Base-by-base conservation (phyloP, 2,888 invertebrate genomes). In the Pantelozetes paolii region DNA sequence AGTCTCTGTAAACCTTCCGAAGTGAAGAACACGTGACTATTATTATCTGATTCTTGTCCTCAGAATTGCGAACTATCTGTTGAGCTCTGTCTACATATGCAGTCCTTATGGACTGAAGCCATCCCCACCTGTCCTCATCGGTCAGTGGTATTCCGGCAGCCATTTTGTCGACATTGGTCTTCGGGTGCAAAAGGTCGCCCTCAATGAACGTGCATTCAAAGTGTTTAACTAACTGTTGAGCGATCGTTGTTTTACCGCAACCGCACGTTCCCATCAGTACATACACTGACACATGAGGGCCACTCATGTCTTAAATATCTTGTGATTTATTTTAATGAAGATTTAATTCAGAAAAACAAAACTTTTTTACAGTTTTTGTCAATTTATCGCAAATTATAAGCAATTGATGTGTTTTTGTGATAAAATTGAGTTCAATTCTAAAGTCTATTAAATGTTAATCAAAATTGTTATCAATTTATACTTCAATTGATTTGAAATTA, bases 81-180 rank as follows among this genome's bases (percentile, higher is more conserved):
- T n/a, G n/a, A 15, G 74, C 74, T 23, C 48, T 23, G 5, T n/a
- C 8, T 18, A 57, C 36, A 71, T 59, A 74, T 13, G 71, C 13
- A 20, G 57, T 30, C 11, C 74, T 59, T 26, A 74, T 62, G 0
- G n/a, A 26, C 15, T 1, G 11, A 8, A 74, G 40, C 74, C 74
- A 74, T 20, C 48, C 71, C 74, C 74, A 74, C 32, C 74, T 57
- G 48, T 74, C 74, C 23, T 71, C 59, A 20, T 74, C 74, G 18
- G 28, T 57, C 5, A 74, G 59, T 0, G 74, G 45, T 20, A 74
- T 74, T 23, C 71, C 71, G 20, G 54, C 71, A 0, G 71, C 23
- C 74, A 74, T 74, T 40, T 74, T 74, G 2, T 71, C 59, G 23
- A 74, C 45, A 64, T 74, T 74, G 2, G 32, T 9, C 18, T 57